Conservation (phyloP, 2,113 vertebrate species). For the Edolisoma coerulescens region DNA sequence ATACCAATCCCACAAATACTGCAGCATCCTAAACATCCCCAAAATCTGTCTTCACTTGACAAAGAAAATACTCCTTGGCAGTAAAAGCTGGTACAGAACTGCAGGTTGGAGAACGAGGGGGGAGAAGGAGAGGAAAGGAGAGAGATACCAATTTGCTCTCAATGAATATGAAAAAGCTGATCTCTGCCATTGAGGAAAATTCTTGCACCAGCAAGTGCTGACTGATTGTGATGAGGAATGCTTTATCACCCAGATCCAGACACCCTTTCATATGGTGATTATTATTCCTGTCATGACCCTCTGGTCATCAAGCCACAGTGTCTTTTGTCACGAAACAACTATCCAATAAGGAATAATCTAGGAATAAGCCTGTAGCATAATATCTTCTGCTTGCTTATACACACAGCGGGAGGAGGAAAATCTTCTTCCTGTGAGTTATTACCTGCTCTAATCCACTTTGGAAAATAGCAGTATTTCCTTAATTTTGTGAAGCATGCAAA, state of each 20-base stretch:
- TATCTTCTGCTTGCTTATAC: slow-evolving; percentile 40
- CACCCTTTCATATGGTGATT: slow-evolving; percentile 51
- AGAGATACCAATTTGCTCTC: slow-evolving; percentile 23
- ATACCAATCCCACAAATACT: neutral
- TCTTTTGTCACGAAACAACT: slow-evolving; percentile 48
- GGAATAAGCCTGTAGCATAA: slow-evolving; percentile 45
- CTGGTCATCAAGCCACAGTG: slow-evolving; percentile 55
- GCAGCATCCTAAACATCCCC: neutral
- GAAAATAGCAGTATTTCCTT: slow-evolving; percentile 43
- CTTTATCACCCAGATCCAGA: slow-evolving; percentile 52
- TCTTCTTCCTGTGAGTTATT: slow-evolving; percentile 30
- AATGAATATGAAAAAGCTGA: slow-evolving; percentile 56
- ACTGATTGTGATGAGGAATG: slow-evolving; percentile 31
- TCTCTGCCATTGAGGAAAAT: slow-evolving; percentile 54
- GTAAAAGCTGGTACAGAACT: neutral
- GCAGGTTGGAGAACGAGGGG: neutral
- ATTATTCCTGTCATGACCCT: slow-evolving; percentile 52
- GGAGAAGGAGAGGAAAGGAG: neutral
- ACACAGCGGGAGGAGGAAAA: slow-evolving; percentile 7
- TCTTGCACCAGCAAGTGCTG: slow-evolving; percentile 39
- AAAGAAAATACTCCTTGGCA: slow-evolving; percentile 11
- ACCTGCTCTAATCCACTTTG: slow-evolving; percentile 38
- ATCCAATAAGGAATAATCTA: slow-evolving; percentile 34
- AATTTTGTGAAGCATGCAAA: slow-evolving; percentile 33
- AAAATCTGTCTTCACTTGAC: neutral